These are phyloP conservation scores for Piscicola geometra DNA, from an alignment of 2,888 invertebrate species.

Conservation along the genomic window DNA sequence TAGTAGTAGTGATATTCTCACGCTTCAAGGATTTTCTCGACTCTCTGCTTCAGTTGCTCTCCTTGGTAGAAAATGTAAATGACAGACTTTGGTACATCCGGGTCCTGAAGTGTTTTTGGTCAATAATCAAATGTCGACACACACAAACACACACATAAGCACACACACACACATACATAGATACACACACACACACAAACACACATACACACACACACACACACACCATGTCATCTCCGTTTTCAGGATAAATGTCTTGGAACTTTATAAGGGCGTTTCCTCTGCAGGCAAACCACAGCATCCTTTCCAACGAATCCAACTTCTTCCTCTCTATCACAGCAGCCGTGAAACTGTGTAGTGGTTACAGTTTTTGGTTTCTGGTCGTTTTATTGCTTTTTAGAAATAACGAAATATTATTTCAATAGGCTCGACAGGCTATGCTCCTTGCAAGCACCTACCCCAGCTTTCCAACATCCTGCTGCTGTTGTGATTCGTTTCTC, in stretches of 20 bases:
- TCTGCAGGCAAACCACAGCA: conserved; percentile 95
- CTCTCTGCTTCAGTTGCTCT: conserved; percentile 90
- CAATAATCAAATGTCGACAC: too few species aligned
- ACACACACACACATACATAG: too few species aligned
- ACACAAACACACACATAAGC: too few species aligned
- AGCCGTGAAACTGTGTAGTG: conserved; percentile 64
- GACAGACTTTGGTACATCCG: conserved; percentile 90
- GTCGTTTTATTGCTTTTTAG: background rate
- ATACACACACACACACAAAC: too few species aligned
- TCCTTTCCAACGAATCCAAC: conserved; percentile 90
- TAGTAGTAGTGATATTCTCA: too few species aligned
- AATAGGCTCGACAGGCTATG: background rate
- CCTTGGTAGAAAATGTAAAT: conserved; percentile 78
- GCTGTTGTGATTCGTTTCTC: conserved; percentile 19
- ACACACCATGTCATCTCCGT: conserved; percentile 10
- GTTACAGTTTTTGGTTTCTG: background rate
- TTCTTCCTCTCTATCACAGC: conserved; percentile 92
- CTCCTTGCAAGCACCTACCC: conserved; percentile 19
- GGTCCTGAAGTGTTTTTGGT: conserved; percentile 70
- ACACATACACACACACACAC: too few species aligned
- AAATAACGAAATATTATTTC: background rate
- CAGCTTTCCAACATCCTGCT: conserved; percentile 21
- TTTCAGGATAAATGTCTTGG: conserved; percentile 78
- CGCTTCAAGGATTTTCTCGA: conserved; percentile 97
- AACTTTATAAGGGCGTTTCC: conserved; percentile 86